Base-by-base conservation (phyloP, 2,797 vertebrate genomes). In the Mus minutoides region DNA sequence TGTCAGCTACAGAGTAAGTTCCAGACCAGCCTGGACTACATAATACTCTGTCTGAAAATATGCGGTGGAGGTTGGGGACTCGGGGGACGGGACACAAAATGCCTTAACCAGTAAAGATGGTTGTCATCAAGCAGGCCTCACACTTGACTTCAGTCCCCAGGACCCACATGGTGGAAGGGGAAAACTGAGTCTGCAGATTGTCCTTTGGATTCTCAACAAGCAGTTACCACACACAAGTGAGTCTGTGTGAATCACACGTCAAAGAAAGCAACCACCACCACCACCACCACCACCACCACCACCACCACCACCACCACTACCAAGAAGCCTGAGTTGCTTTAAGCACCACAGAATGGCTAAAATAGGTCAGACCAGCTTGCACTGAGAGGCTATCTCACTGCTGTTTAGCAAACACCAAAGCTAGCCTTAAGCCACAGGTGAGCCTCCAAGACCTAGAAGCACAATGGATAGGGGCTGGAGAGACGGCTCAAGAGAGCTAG, bases 381-480 rank as follows among this genome's bases (percentile, higher is more conserved):
- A 87, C n/a, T 91, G 90, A 91, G 78, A 22, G 94, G 64, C n/a
- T 29, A 93, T 49, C 86, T 94, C 79, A 95, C 75, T 22, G 82
- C 67, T 77, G 94, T 16, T 60, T 19, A 94, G 54, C 79, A 94
- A 96, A 91, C 37, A 90, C 1, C 54, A 49, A 90, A 16, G 43
- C 58, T 37, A 88, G 43, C 64, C 77, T 88, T 67, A 96, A 77
- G 46, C 26, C 40, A 37, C 6, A 56, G n/a, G 17, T 26, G 52
- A 91, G 76, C 89, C 40, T 91, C 16, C 29, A 92, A 83, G 26
- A 84, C 52, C 80, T 84, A 96, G 94, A 90, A 64, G 40, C 29
- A 0, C 37, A 43, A 34, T 84, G 26, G 43, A 21, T 26, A 31
- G 58, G 56, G 40, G 9, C 37, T 64, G 40, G 82, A 64, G 40